phyloP scores from a whole-genome alignment of 2,888 invertebrate genomes.

The Nemurella pictetii region DNA sequence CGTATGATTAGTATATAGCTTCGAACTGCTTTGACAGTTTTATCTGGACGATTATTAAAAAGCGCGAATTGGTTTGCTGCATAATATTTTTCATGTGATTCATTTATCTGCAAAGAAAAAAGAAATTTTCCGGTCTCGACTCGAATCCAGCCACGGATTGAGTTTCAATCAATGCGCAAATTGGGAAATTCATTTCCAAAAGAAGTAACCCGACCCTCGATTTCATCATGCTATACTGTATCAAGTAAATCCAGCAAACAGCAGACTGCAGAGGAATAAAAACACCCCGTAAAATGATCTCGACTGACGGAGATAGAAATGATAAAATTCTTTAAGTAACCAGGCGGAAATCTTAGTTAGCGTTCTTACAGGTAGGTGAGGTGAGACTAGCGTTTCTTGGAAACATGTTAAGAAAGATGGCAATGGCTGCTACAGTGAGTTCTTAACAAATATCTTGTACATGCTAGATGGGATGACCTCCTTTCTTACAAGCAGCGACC shows the following conservation, averaged over 20 bases:
- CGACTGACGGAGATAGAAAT: background rate
- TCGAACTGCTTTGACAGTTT: too few relatives aligned
- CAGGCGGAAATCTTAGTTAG: constrained; percentile 3
- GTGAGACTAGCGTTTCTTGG: background rate
- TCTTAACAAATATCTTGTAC: constrained; percentile 3
- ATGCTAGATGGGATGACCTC: constrained; percentile 22
- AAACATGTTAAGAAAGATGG: constrained; percentile 15
- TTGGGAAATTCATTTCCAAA: background rate
- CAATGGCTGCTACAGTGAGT: constrained; percentile 9
- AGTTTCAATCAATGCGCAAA: background rate
- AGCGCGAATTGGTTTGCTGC: too few relatives aligned
- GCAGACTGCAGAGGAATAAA: background rate
- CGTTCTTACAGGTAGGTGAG: background rate
- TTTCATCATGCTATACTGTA: background rate
- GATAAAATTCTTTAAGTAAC: background rate
- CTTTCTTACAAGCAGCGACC: constrained; percentile 17
- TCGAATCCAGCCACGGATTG: background rate
- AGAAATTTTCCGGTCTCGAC: too few relatives aligned
- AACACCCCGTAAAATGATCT: background rate
- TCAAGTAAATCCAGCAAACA: background rate
- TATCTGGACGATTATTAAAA: too few relatives aligned
- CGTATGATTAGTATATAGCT: too few relatives aligned
- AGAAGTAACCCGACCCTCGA: background rate
- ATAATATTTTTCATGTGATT: too few relatives aligned
- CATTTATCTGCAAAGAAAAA: too few relatives aligned